Conservation (phyloP, 1,140 invertebrate genomes). For the Heterodera schachtii region DNA sequence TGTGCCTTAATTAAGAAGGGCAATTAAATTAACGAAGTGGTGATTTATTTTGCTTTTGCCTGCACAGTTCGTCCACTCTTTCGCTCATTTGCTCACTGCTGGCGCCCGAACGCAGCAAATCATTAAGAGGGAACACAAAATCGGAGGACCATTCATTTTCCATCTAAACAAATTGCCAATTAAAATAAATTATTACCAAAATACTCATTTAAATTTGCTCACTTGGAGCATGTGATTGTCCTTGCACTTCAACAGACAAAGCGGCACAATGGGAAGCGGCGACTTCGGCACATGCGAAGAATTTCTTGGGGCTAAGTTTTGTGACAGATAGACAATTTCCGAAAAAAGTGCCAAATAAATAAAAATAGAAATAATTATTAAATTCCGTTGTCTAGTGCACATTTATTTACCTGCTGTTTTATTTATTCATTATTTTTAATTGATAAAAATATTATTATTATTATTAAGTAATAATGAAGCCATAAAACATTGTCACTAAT, state of each 20-base stretch:
- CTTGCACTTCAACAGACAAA: slow-evolving; percentile 28
- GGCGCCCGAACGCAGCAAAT: slow-evolving; percentile 12
- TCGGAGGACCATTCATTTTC: slow-evolving; percentile 15
- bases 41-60: neutral
- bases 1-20: slow-evolving; percentile 6
- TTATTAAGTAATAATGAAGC: no score
- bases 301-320: slow-evolving; percentile 1
- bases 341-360: neutral
- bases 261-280: slow-evolving; percentile 17
- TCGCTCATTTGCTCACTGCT: slow-evolving; percentile 19
- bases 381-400: neutral
- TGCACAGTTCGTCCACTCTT: slow-evolving; percentile 16
- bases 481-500: no score
- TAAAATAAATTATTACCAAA: neutral
- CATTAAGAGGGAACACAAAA: slow-evolving; percentile 23
- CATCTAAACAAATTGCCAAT: slow-evolving; percentile 7
- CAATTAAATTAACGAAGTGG: neutral
- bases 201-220: neutral
- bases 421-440: neutral
- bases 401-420: neutral
- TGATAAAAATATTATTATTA: neutral
- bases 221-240: slow-evolving; percentile 29
- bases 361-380: neutral
- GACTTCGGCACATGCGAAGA: neutral
- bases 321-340: neutral